Evolutionary conservation across 1,140 invertebrate genomes (phyloP).

Genomic region (Drosophila bocki): DNA sequence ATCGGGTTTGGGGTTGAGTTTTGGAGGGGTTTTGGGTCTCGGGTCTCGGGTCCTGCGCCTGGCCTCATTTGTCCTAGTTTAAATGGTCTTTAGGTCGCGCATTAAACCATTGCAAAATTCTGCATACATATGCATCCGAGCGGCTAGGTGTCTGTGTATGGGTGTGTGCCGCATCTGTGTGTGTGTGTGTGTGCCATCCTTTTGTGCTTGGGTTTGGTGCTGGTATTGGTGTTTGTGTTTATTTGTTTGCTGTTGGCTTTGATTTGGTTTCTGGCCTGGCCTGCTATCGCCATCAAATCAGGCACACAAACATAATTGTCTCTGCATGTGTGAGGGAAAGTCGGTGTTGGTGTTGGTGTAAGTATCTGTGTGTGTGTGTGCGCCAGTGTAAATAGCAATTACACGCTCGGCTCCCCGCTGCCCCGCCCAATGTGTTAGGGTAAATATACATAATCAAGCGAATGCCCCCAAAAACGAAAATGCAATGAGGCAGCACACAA

Average conservation of each 20-base stretch:
- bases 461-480: slow-evolving; percentile 55
- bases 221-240: slow-evolving; percentile 48
- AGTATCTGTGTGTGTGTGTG: slow-evolving; percentile 19
- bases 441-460: slow-evolving; percentile 55
- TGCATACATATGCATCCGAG: slow-evolving; percentile 35
- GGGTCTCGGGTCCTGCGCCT: slow-evolving; percentile 37
- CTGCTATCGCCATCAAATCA: slow-evolving; percentile 76
- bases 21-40: slow-evolving; percentile 15
- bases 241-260: slow-evolving; percentile 69
- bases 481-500: slow-evolving; percentile 44
- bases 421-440: slow-evolving; percentile 30
- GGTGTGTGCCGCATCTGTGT: slow-evolving; percentile 3
- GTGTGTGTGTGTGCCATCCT: slow-evolving; percentile 1
- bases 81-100: slow-evolving; percentile 79
- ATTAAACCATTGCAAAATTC: slow-evolving; percentile 75
- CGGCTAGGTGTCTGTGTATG: background rate
- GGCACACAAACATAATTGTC: slow-evolving; percentile 52
- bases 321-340: background rate
- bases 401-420: slow-evolving; percentile 33
- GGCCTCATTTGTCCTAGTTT: slow-evolving; percentile 72
- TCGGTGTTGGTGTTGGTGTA: slow-evolving; percentile 17
- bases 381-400: slow-evolving; percentile 74
- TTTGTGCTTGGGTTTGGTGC: slow-evolving; percentile 39
- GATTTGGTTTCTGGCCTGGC: slow-evolving; percentile 65
- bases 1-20: slow-evolving; percentile 25